These are phyloP conservation scores for Linepithema humile DNA, from an alignment of 1,140 invertebrate genomes.

Conservation along the genomic window DNA sequence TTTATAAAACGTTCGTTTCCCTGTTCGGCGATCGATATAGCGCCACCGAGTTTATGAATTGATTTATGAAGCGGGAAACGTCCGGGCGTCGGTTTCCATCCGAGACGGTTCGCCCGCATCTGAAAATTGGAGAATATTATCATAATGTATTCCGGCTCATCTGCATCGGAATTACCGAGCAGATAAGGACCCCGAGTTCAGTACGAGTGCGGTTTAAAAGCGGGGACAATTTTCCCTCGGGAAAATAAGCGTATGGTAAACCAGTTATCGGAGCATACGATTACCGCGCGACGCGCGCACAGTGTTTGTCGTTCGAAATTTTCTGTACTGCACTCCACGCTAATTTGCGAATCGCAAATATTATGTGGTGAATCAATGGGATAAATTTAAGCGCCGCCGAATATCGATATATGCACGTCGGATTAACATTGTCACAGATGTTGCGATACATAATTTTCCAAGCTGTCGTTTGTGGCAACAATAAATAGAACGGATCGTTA, in stretches of 20 bases:
- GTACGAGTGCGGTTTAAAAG: not conserved
- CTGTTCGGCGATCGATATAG: conserved; percentile 7
- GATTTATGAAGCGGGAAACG: conserved; percentile 50
- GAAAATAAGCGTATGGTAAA: not conserved
- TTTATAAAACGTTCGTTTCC: conserved; percentile 44
- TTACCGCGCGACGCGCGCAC: no score
- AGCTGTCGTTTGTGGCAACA: not conserved
- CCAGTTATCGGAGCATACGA: not conserved
- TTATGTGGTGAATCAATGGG: no score
- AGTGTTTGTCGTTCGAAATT: not conserved
- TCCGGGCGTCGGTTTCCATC: conserved; percentile 14
- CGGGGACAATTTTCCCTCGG: not conserved
- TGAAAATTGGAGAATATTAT: conserved; percentile 59
- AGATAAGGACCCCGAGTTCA: conserved; percentile 34
- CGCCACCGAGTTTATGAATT: conserved; percentile 44
- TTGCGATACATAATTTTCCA: not conserved
- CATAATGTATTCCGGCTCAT: conserved; percentile 61
- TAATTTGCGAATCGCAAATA: not conserved
- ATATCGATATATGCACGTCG: not conserved
- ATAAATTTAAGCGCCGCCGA: not conserved
- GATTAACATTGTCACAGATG: not conserved
- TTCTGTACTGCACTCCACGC: not conserved
- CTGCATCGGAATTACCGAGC: conserved; percentile 54
- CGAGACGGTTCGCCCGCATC: conserved; percentile 22
- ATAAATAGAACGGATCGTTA: not conserved